Conservation (phyloP, 2,797 vertebrate genomes). For the Enteromius argenteus region DNA sequence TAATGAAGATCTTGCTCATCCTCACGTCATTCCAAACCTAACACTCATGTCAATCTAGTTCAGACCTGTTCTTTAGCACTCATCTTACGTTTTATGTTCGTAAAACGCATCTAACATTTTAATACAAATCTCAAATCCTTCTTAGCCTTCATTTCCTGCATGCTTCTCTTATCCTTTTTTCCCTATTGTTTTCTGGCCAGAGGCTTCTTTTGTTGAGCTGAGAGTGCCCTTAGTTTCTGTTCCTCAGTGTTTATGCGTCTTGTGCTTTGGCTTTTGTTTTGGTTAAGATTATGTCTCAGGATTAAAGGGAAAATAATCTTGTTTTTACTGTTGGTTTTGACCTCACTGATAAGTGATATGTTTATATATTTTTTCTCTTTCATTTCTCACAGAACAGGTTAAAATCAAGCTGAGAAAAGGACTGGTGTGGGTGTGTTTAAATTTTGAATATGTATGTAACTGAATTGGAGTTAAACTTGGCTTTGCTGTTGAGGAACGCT, state of each 20-base stretch:
- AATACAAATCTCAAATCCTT: conserved; percentile 34
- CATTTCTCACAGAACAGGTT: conserved; percentile 77
- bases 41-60: not conserved
- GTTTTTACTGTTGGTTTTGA: conserved; percentile 56
- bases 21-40: not conserved
- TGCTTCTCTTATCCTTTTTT: conserved; percentile 14
- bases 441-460: conserved; percentile 33
- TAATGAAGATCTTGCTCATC: not conserved
- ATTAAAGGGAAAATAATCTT: conserved; percentile 32
- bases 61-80: not conserved
- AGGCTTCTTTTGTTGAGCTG: conserved; percentile 13
- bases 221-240: conserved; percentile 68
- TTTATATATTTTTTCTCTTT: conserved; percentile 72
- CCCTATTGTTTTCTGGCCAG: conserved; percentile 23
- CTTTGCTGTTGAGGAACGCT: conserved; percentile 42
- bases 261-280: conserved; percentile 17
- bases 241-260: conserved; percentile 8
- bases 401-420: conserved; percentile 74
- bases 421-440: conserved; percentile 65
- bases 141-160: conserved; percentile 36
- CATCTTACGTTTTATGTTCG: not conserved
- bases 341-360: conserved; percentile 73
- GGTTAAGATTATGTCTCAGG: conserved; percentile 2
- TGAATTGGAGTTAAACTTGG: conserved; percentile 55
- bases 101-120: conserved; percentile 1